phyloP scores from a whole-genome alignment of 2,888 invertebrate species.

The Spialia ferax region DNA sequence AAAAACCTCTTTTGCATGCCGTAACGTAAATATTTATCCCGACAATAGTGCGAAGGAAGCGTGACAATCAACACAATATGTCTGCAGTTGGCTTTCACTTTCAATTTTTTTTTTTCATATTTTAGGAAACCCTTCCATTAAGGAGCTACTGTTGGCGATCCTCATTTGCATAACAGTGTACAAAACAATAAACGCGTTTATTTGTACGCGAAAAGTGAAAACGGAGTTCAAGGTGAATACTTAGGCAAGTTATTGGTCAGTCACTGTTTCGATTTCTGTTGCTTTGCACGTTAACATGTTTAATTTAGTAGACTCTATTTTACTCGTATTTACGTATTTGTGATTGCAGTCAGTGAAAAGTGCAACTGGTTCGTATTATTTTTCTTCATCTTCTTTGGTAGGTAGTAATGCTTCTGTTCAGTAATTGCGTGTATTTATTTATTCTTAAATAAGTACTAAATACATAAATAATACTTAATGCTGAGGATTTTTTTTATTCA shows the following conservation, averaged over 20 bases:
- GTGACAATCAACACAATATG: slow-evolving; percentile 74
- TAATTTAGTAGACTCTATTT: slow-evolving; percentile 3
- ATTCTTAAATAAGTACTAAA: too few species aligned
- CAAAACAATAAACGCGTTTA: slow-evolving; percentile 75
- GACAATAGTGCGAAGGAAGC: slow-evolving; percentile 73
- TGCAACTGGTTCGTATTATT: background rate
- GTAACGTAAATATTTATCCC: slow-evolving; percentile 81
- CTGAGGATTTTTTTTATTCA: too few species aligned
- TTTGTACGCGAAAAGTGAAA: slow-evolving; percentile 83
- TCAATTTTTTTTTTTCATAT: slow-evolving; percentile 65
- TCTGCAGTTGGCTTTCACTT: slow-evolving; percentile 82
- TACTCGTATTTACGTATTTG: background rate
- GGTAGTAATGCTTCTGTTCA: too few species aligned
- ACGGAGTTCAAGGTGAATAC: slow-evolving; percentile 73
- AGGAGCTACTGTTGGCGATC: slow-evolving; percentile 71
- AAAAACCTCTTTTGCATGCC: slow-evolving; percentile 83
- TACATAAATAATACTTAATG: too few species aligned
- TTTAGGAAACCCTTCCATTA: slow-evolving; percentile 79
- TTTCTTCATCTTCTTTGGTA: background rate
- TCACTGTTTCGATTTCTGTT: slow-evolving; percentile 70
- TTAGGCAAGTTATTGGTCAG: slow-evolving; percentile 64
- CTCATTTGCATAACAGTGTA: slow-evolving; percentile 82
- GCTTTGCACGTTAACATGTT: slow-evolving; percentile 64
- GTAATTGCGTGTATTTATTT: too few species aligned
- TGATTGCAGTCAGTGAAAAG: background rate